Evolutionary conservation across 1,140 invertebrate genomes (phyloP).

Genomic region (Arion vulgaris): DNA sequence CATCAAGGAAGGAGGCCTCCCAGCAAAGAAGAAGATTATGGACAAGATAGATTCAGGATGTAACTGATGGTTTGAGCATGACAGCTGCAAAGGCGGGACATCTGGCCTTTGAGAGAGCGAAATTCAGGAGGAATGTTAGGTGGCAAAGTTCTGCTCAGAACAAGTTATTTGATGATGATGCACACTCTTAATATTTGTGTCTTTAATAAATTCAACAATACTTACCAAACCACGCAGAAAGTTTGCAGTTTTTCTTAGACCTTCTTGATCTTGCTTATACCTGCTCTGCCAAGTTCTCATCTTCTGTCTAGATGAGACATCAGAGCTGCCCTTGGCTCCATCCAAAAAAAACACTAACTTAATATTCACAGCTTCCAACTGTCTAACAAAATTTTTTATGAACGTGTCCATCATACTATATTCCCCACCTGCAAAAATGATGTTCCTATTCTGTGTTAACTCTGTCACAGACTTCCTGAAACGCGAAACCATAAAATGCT

Average conservation of each 20-base stretch:
- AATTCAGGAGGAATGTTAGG: no score
- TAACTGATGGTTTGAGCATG: no score
- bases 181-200: no score
- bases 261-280: neutral
- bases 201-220: neutral
- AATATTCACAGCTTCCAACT: conserved; percentile 26
- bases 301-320: conserved; percentile 9
- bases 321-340: conserved; percentile 24
- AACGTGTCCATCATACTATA: neutral
- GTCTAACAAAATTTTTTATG: neutral
- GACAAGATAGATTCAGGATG: no score
- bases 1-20: no score
- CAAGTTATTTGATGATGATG: no score
- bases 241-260: neutral
- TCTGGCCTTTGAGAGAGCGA: no score
- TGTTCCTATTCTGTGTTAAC: neutral
- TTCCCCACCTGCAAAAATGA: conserved; percentile 20
- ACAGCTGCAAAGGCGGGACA: no score
- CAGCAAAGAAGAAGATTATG: no score
- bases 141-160: no score
- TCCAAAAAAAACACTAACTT: conserved; percentile 30
- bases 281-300: conserved; percentile 13
- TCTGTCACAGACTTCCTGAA: neutral
- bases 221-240: conserved; percentile 16
- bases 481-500: neutral